A percentile compares a stretch with the other conserved stretches of the same genome.
Conservation (phyloP, 1,140 invertebrate species). For the Heliconius melpomene region DNA sequence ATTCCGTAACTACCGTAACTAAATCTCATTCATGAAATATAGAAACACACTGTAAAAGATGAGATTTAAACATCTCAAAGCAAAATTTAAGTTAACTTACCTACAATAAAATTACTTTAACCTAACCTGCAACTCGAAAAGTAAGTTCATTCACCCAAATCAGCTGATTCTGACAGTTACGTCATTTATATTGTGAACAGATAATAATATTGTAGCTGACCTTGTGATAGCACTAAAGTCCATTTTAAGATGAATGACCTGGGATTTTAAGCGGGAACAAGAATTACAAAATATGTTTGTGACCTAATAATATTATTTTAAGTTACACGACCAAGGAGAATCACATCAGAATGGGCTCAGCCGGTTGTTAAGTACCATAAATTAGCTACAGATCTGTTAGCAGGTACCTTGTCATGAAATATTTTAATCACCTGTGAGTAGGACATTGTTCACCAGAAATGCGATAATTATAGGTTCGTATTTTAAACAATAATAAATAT, state of each 20-base stretch:
- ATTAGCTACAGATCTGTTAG: neutral
- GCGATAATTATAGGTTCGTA: neutral
- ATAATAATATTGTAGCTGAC: constrained; percentile 3
- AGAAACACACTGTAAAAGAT: neutral
- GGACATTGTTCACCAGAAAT: neutral
- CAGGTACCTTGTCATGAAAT: neutral
- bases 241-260: neutral
- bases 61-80: neutral
- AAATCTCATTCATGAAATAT: too few species aligned
- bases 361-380: neutral
- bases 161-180: constrained; percentile 32
- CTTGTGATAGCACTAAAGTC: neutral
- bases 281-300: neutral
- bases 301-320: neutral
- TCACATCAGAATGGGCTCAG: neutral
- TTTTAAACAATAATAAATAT: too few species aligned
- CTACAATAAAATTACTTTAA: neutral
- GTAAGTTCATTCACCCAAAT: constrained; percentile 23
- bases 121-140: neutral
- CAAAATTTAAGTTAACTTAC: neutral
- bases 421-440: neutral
- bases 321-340: neutral
- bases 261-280: neutral
- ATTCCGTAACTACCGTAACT: too few species aligned
- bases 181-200: neutral